Percentiles rank a stretch among this genome's conserved stretches.
These are phyloP conservation scores for Deroplatys truncata DNA, from an alignment of 2,888 invertebrate species.

Conservation along the genomic window DNA sequence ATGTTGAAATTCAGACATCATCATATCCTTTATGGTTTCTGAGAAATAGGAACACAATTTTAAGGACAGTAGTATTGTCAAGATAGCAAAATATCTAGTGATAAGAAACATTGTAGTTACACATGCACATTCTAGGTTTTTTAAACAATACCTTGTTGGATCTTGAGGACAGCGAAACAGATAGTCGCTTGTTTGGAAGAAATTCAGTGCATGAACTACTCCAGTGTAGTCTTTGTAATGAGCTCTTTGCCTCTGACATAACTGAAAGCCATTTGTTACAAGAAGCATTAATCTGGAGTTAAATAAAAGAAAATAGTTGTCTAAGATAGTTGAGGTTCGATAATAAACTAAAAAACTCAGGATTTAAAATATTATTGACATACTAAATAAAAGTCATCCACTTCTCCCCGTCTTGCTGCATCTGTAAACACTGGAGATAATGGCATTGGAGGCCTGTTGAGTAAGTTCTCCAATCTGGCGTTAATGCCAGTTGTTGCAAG, in stretches of 20 bases:
- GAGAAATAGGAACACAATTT: too few relatives aligned
- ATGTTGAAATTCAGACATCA: too few relatives aligned
- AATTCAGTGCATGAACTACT: conserved; percentile 43
- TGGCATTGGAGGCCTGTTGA: not conserved
- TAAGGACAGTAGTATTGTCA: too few relatives aligned
- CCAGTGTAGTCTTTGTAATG: conserved; percentile 58
- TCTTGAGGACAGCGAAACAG: not conserved
- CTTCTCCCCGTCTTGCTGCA: not conserved
- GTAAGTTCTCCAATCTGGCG: not conserved
- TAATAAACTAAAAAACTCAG: not conserved
- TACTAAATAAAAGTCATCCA: not conserved
- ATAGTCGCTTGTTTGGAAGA: not conserved
- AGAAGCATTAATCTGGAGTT: not conserved
- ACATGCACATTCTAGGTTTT: conserved; percentile 39
- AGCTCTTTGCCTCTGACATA: conserved; percentile 56
- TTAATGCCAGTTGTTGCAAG: not conserved
- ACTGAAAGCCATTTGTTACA: conserved; percentile 40
- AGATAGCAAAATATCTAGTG: too few relatives aligned
- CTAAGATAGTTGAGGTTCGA: not conserved
- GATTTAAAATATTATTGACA: not conserved
- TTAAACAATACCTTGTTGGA: not conserved
- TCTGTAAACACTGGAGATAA: not conserved
- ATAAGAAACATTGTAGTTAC: too few relatives aligned
- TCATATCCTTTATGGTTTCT: too few relatives aligned
- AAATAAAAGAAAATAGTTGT: not conserved